phyloP scores from a whole-genome alignment of 2,888 invertebrate genomes.

The Eledona agricola region DNA sequence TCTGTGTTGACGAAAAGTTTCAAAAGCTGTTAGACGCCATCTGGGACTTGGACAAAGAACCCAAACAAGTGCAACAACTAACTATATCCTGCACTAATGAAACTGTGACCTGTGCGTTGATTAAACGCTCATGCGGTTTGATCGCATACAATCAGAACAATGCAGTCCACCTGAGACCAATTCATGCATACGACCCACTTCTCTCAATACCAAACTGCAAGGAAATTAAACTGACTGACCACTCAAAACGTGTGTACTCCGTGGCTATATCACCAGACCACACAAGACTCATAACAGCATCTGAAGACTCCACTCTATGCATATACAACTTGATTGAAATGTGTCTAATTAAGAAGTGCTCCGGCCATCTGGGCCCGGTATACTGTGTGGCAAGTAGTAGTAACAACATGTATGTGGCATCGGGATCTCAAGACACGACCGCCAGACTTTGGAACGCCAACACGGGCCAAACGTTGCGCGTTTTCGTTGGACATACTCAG shows the following conservation, averaged over 20 bases:
- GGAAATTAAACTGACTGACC: slow-evolving; percentile 51
- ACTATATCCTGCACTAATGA: slow-evolving; percentile 52
- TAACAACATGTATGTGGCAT: slow-evolving; percentile 76
- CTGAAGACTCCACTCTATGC: slow-evolving; percentile 55
- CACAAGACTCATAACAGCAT: slow-evolving; percentile 53
- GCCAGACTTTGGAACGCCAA: slow-evolving; percentile 85
- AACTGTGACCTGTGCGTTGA: slow-evolving; percentile 53
- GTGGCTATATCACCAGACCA: slow-evolving; percentile 51
- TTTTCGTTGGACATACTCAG: slow-evolving; percentile 87
- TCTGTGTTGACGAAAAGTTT: slow-evolving; percentile 39
- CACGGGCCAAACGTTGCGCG: slow-evolving; percentile 80
- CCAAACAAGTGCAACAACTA: slow-evolving; percentile 49
- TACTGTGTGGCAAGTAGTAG: slow-evolving; percentile 84
- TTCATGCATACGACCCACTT: slow-evolving; percentile 47
- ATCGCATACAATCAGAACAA: slow-evolving; percentile 55
- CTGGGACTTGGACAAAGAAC: slow-evolving; percentile 48
- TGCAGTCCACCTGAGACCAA: slow-evolving; percentile 50
- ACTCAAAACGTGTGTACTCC: slow-evolving; percentile 54
- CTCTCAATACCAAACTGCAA: slow-evolving; percentile 42
- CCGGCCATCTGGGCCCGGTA: slow-evolving; percentile 89
- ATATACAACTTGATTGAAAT: slow-evolving; percentile 54
- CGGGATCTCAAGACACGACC: slow-evolving; percentile 83
- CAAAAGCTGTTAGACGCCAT: slow-evolving; percentile 50
- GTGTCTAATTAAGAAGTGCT: slow-evolving; percentile 55
- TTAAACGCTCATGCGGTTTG: slow-evolving; percentile 52